A percentile compares a stretch with the other conserved stretches of the same genome.
phyloP scores from a whole-genome alignment of 2,888 invertebrate species.

The Aporophyla lueneburgensis region DNA sequence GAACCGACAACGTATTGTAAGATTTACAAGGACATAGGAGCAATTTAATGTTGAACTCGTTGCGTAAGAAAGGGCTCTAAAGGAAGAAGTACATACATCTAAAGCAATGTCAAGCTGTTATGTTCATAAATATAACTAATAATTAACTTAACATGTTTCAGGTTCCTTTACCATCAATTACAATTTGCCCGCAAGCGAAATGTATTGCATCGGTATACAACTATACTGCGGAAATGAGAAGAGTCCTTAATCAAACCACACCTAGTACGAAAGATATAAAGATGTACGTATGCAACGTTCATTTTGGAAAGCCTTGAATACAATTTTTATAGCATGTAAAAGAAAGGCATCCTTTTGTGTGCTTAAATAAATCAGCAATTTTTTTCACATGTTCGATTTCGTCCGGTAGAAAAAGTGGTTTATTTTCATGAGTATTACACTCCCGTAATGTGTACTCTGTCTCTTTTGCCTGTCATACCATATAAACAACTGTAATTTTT shows the following conservation, averaged over 20 bases:
- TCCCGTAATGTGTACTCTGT: no score
- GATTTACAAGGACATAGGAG: background rate
- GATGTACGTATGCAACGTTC: background rate
- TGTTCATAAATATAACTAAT: background rate
- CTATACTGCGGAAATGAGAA: slow-evolving; percentile 4
- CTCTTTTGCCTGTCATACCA: no score
- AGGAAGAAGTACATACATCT: no score
- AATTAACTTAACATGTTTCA: background rate
- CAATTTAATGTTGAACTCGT: background rate
- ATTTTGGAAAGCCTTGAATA: background rate
- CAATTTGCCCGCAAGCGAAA: slow-evolving; percentile 27
- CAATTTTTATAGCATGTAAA: background rate
- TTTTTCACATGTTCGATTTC: background rate
- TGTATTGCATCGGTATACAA: slow-evolving; percentile 22
- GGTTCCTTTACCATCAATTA: slow-evolving; percentile 26
- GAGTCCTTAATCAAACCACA: background rate
- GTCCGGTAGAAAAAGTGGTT: background rate
- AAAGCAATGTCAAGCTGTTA: background rate
- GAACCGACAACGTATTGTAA: background rate
- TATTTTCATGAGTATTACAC: background rate
- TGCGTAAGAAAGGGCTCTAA: background rate
- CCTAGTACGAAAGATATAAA: background rate
- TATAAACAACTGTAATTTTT: no score
- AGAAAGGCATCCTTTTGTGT: background rate
- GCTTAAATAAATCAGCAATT: background rate